A percentile compares a stretch with the other conserved stretches of the same genome.
Conservation (phyloP, 2,888 invertebrate species). For the Rhabditoides inermis region DNA sequence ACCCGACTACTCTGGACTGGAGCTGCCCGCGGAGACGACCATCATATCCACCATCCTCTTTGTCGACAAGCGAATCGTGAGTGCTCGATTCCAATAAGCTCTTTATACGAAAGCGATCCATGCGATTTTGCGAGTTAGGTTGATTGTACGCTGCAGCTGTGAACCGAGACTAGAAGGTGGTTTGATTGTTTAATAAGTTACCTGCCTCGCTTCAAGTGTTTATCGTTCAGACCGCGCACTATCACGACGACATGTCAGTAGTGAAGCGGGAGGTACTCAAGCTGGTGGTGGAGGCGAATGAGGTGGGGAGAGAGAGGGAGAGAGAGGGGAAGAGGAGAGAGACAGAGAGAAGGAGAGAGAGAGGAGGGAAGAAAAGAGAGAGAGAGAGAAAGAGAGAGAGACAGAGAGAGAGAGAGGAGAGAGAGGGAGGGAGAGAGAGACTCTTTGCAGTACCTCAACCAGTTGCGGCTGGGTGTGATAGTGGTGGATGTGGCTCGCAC, state of each 20-base stretch:
- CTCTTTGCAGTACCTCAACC: slow-evolving; percentile 41
- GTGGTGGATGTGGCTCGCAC: slow-evolving; percentile 45
- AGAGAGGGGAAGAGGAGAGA: background rate
- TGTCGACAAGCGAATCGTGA: slow-evolving; percentile 35
- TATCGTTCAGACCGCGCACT: slow-evolving; percentile 44
- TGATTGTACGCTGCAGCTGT: background rate
- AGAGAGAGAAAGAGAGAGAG: slow-evolving; percentile 13
- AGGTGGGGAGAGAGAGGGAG: slow-evolving; percentile 14
- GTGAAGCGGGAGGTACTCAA: slow-evolving; percentile 37
- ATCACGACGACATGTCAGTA: slow-evolving; percentile 35
- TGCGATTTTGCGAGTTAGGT: background rate
- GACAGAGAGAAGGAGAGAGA: slow-evolving; percentile 41
- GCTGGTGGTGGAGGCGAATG: slow-evolving; percentile 43
- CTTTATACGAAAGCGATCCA: background rate
- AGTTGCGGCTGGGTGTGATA: slow-evolving; percentile 40
- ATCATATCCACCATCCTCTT: slow-evolving; percentile 14
- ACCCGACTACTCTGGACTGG: slow-evolving; percentile 33
- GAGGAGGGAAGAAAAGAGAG: slow-evolving; percentile 42
- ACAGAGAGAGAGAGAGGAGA: slow-evolving; percentile 13
- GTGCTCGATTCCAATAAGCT: background rate
- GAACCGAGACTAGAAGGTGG: slow-evolving; percentile 1
- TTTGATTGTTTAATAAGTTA: slow-evolving; percentile 8
- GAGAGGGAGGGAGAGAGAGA: background rate
- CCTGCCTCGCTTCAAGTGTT: too few relatives aligned
- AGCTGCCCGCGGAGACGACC: slow-evolving; percentile 9